These are phyloP conservation scores for Epirrhoe alternata DNA, from an alignment of 2,888 invertebrate genomes.

Conservation along the genomic window DNA sequence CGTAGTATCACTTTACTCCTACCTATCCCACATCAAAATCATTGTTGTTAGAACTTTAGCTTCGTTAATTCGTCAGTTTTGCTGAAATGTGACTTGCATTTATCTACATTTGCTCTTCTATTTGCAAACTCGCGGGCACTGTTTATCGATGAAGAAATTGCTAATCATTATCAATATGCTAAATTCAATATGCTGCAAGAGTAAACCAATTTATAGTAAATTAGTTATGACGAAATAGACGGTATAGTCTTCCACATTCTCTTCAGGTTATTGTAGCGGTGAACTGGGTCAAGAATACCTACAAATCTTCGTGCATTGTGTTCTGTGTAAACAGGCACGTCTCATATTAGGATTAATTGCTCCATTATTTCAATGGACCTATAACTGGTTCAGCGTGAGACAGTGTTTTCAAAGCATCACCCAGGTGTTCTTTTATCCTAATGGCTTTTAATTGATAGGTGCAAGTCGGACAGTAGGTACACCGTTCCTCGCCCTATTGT, in stretches of 20 bases:
- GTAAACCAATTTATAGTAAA: constrained; percentile 38
- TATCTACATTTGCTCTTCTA: constrained; percentile 1
- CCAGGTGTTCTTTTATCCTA: constrained; percentile 50
- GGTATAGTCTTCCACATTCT: constrained; percentile 40
- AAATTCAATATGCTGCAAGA: constrained; percentile 29
- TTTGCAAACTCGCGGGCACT: constrained; percentile 15
- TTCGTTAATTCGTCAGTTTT: background rate
- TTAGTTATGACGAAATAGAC: constrained; percentile 27
- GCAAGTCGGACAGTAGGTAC: constrained; percentile 50
- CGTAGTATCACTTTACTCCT: background rate
- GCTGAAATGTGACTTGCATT: background rate
- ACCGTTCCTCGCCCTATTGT: constrained; percentile 63
- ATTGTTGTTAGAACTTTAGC: background rate
- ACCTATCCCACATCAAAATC: background rate
- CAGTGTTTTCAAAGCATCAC: constrained; percentile 46
- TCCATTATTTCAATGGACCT: constrained; percentile 39
- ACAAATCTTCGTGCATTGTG: constrained; percentile 44
- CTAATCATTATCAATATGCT: constrained; percentile 27
- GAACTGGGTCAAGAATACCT: constrained; percentile 48
- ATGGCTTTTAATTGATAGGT: constrained; percentile 63
- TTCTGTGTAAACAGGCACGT: constrained; percentile 24
- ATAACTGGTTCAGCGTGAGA: constrained; percentile 48
- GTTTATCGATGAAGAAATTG: constrained; percentile 25
- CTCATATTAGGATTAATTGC: constrained; percentile 45
- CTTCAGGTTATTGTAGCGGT: constrained; percentile 39